Evolutionary conservation across 2,113 vertebrate genomes (phyloP).

Genomic region (Daphoenositta chrysoptera): DNA sequence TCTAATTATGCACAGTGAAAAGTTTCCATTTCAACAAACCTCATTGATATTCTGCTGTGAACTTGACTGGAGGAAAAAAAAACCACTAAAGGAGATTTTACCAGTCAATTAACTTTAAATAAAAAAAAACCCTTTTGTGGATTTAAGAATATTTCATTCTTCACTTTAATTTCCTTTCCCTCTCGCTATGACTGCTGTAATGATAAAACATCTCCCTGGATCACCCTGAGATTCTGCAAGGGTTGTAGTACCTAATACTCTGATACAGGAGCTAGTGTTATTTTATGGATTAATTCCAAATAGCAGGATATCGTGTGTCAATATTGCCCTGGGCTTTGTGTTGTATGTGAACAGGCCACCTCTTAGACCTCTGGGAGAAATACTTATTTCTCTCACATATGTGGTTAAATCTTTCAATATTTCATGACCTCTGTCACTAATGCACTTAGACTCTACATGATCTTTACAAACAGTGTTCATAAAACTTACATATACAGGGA

Average conservation of each 20-base stretch:
- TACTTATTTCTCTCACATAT: slow-evolving; percentile 14
- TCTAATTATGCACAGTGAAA: slow-evolving; percentile 67
- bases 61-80: slow-evolving; percentile 15
- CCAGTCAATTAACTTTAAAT: slow-evolving; percentile 31
- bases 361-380: not conserved
- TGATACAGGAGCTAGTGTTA: not conserved
- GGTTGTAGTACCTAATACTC: not conserved
- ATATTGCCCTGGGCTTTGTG: not conserved
- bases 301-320: not conserved
- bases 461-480: slow-evolving; percentile 18
- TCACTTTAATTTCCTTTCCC: not conserved
- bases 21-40: slow-evolving; percentile 68
- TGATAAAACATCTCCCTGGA: not conserved
- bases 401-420: slow-evolving; percentile 35
- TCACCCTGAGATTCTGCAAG: not conserved
- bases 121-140: slow-evolving; percentile 2
- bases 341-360: not conserved
- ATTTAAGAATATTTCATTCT: slow-evolving; percentile 38
- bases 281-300: slow-evolving; percentile 6
- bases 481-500: slow-evolving; percentile 4
- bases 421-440: slow-evolving; percentile 23
- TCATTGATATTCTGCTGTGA: slow-evolving; percentile 64
- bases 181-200: not conserved
- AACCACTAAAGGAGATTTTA: slow-evolving; percentile 34
- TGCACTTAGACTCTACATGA: not conserved